Evolutionary conservation across 2,888 invertebrate species (phyloP), one percentile per base, ranked within the genome.

Genomic region (Latrodectus hesperus): DNA sequence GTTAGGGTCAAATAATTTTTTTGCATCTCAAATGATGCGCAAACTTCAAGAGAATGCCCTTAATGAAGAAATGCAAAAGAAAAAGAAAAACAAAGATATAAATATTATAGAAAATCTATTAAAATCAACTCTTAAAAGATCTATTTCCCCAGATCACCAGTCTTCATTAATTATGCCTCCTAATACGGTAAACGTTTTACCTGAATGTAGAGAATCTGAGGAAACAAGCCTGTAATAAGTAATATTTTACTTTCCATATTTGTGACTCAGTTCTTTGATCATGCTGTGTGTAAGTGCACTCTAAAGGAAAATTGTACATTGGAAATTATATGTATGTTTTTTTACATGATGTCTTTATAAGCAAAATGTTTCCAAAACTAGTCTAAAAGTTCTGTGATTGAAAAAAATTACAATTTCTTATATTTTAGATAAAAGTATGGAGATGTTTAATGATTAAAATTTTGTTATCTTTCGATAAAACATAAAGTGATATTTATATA

Each of bases 11-110:
- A 88, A 88, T 71, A 88, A 90, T 71, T 90, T 90, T 85, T 90
- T 90, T 84, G 90, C 90, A 51, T 90, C 90, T 26, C 90, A 90
- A 77, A 90, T 90, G 90, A 90, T 90, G 90, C 81, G 90, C 17
- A 90, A 90, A 72, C 76, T 90, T 71, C 90, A 90, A 84, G 90
- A 89, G 78, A 90, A 90, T 86, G 90, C 89, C 16, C 76, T 89
- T 53, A 88, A 90, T 49, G 90, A 89, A 64, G 89, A 89, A 78
- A 75, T 78, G 70, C 75, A 84, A 71, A 78, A 84, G 71, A 82
- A 83, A n/a, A 72, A 70, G 73, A 82, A 88, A 64, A 60, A 76
- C 65, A 80, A 88, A 80, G 88, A 89, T 77, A 60, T 88, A 64
- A 88, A 89, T 76, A 81, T 90, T 10, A 77, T 90, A 71, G 90